Conservation (phyloP, 1,140 invertebrate genomes). For the Eumaeus atala region DNA sequence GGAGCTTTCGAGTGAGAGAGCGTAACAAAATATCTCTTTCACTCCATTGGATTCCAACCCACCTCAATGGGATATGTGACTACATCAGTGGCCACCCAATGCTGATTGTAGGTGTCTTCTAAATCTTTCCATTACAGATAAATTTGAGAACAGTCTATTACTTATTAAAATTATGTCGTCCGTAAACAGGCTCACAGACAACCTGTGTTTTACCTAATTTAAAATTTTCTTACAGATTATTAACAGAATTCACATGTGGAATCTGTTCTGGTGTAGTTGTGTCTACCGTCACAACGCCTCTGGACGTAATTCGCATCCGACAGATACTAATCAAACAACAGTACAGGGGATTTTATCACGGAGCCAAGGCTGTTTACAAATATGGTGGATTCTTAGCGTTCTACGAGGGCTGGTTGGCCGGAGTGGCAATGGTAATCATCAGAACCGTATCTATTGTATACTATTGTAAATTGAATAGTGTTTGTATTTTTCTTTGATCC, state of each 20-base stretch:
- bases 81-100: no score
- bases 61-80: no score
- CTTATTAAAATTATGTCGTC: no score
- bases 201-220: neutral
- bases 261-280: constrained; percentile 43
- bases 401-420: constrained; percentile 49
- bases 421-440: constrained; percentile 25
- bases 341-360: constrained; percentile 44
- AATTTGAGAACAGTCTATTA: no score
- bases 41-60: no score
- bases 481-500: no score
- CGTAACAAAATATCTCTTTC: no score
- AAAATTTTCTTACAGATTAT: constrained; percentile 16
- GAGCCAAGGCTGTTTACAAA: constrained; percentile 43
- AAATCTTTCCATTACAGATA: no score
- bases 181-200: no score
- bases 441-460: neutral
- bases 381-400: constrained; percentile 48
- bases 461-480: no score
- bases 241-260: constrained; percentile 39
- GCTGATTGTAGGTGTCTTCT: no score
- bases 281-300: constrained; percentile 39
- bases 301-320: constrained; percentile 55
- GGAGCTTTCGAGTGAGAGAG: no score
- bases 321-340: constrained; percentile 55